These are phyloP conservation scores for Poeciliopsis occidentalis DNA, from an alignment of 2,113 vertebrate genomes.

Conservation along the genomic window DNA sequence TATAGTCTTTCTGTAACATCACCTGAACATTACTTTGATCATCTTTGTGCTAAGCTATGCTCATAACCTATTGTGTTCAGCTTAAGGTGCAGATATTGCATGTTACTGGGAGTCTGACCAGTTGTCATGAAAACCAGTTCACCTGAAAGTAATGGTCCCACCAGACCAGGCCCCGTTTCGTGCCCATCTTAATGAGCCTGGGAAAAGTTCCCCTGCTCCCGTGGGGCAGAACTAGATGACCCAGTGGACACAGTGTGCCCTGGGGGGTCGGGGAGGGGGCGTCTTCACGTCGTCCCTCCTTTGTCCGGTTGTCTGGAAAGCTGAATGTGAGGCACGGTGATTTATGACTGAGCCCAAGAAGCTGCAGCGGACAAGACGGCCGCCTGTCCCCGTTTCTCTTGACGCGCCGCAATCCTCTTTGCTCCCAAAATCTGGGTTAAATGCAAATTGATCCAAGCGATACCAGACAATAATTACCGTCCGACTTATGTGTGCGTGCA, in stretches of 20 bases:
- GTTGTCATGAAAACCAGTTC: conserved; percentile 91
- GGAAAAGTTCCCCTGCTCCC: conserved; percentile 86
- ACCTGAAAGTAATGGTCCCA: conserved; percentile 96
- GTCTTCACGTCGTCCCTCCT: conserved; percentile 43
- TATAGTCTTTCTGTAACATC: neutral
- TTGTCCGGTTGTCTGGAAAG: conserved; percentile 67
- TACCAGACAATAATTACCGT: conserved; percentile 72
- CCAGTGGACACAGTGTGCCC: conserved; percentile 88
- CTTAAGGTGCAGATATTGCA: neutral
- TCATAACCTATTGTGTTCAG: neutral
- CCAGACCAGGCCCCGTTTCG: conserved; percentile 82
- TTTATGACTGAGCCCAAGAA: conserved; percentile 29
- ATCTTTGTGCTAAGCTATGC: neutral
- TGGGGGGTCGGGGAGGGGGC: conserved; percentile 76
- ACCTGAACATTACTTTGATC: neutral
- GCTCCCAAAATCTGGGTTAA: conserved; percentile 75
- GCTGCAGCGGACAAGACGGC: conserved; percentile 2
- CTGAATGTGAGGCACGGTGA: conserved; percentile 47
- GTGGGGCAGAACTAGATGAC: conserved; percentile 94
- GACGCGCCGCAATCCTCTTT: conserved; percentile 49
- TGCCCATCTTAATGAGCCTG: conserved; percentile 84
- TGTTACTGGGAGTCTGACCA: conserved; percentile 51
- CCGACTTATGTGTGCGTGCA: conserved; percentile 58
- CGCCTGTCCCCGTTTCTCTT: conserved; percentile 32
- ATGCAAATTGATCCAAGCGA: conserved; percentile 78